A percentile compares a stretch with the other conserved stretches of the same genome.
Evolutionary conservation across 1,140 invertebrate genomes (phyloP).

Genomic region (Charaxes varanes): DNA sequence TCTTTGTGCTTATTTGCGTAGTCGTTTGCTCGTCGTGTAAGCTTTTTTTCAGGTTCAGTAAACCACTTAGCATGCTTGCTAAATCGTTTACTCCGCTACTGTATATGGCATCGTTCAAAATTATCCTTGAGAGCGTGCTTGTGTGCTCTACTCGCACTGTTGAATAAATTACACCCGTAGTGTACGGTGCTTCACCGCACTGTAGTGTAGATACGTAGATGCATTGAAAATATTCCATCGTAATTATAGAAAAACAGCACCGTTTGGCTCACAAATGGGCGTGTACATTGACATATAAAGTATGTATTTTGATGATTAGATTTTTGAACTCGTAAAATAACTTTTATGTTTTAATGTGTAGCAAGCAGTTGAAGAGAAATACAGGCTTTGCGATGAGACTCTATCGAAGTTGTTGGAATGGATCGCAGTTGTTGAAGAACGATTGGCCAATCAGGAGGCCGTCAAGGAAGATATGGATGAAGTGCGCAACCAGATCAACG

Average conservation of each 20-base stretch:
- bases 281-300: conserved; percentile 23
- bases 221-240: conserved; percentile 24
- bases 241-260: conserved; percentile 33
- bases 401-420: conserved; percentile 90
- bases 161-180: conserved; percentile 14
- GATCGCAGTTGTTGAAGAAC: conserved; percentile 90
- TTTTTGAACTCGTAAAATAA: background rate
- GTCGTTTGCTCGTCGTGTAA: conserved; percentile 16
- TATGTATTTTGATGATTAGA: background rate
- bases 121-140: conserved; percentile 12
- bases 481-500: conserved; percentile 91
- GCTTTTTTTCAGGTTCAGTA: conserved; percentile 22
- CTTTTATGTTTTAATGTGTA: conserved; percentile 70
- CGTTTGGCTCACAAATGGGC: conserved; percentile 12
- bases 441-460: conserved; percentile 90
- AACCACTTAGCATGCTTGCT: conserved; percentile 7
- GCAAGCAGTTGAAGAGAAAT: conserved; percentile 96
- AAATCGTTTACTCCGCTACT: conserved; percentile 3
- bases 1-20: conserved; percentile 22
- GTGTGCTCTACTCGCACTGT: conserved; percentile 25
- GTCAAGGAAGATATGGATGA: conserved; percentile 92
- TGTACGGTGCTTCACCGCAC: conserved; percentile 24
- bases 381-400: conserved; percentile 90
- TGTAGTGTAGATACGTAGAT: conserved; percentile 18
- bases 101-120: conserved; percentile 7